phyloP scores from a whole-genome alignment of 2,797 vertebrate species.

The Anguilla marmorata region DNA sequence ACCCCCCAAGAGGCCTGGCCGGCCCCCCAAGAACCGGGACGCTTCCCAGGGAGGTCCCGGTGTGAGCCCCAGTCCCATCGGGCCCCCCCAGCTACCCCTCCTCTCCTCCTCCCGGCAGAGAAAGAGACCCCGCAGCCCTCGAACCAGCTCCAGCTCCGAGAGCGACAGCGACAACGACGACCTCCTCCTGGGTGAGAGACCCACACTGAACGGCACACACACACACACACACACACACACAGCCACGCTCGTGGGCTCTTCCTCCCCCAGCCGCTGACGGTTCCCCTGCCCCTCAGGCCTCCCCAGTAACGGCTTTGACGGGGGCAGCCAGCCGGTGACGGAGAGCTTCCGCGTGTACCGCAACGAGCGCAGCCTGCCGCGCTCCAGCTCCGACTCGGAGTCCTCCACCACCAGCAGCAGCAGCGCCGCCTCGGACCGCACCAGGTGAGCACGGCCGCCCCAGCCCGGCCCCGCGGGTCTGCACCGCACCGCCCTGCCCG shows the following conservation, averaged over 20 bases:
- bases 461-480: not conserved
- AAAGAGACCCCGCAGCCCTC: conserved; percentile 90
- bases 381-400: conserved; percentile 96
- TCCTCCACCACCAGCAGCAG: conserved; percentile 97
- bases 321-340: conserved; percentile 90
- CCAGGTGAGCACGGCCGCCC: conserved; percentile 75
- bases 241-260: not conserved
- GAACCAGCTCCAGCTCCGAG: conserved; percentile 91
- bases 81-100: conserved; percentile 90
- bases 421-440: conserved; percentile 93
- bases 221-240: not conserved
- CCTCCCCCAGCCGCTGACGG: not conserved
- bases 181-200: conserved; percentile 80
- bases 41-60: conserved; percentile 72
- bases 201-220: not conserved
- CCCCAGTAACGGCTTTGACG: conserved; percentile 92
- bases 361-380: conserved; percentile 90
- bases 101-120: conserved; percentile 81
- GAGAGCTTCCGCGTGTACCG: conserved; percentile 98
- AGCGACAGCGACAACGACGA: conserved; percentile 93
- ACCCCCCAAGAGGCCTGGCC: conserved; percentile 92
- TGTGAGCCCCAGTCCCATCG: conserved; percentile 85
- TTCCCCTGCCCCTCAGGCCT: conserved; percentile 73
- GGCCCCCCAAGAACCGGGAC: conserved; percentile 95
- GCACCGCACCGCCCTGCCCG: not conserved